Percentiles rank a stretch among this genome's conserved stretches.
These are phyloP conservation scores for Coleophora flavipennella DNA, from an alignment of 2,888 invertebrate genomes.

Conservation along the genomic window DNA sequence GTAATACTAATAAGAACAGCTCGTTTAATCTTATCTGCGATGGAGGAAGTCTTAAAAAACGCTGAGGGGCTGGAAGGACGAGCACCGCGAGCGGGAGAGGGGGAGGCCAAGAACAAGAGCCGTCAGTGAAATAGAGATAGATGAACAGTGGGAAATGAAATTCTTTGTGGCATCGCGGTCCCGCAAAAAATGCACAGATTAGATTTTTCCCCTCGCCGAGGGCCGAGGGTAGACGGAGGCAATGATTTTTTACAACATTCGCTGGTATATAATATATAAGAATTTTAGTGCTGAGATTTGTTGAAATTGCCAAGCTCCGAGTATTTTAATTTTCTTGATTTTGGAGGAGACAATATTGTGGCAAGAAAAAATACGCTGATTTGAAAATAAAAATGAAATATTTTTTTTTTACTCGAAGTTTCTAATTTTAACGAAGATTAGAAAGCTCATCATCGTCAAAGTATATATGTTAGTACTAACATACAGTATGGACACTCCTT, in stretches of 20 bases:
- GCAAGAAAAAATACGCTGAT: too few relatives aligned
- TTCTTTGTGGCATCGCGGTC: constrained; percentile 74
- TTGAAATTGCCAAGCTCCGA: constrained; percentile 66
- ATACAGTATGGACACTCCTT: too few relatives aligned
- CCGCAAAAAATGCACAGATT: constrained; percentile 75
- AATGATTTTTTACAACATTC: constrained; percentile 72
- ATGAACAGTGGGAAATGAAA: constrained; percentile 75
- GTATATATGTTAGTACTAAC: too few relatives aligned
- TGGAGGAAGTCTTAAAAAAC: constrained; percentile 69
- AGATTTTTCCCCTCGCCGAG: constrained; percentile 70
- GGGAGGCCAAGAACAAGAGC: constrained; percentile 66
- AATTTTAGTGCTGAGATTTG: constrained; percentile 69
- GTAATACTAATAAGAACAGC: constrained; percentile 63
- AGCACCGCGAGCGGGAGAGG: constrained; percentile 26
- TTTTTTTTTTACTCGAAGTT: too few relatives aligned
- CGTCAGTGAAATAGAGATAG: constrained; percentile 74
- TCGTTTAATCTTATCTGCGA: constrained; percentile 70
- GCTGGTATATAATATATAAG: constrained; percentile 65
- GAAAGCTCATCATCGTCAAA: too few relatives aligned
- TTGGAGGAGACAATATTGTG: constrained; percentile 14
- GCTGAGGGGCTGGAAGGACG: constrained; percentile 36
- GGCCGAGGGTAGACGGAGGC: constrained; percentile 66
- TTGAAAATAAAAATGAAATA: too few relatives aligned
- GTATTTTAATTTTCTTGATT: constrained; percentile 70
- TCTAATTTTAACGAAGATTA: too few relatives aligned